Base-by-base conservation (phyloP, 2,113 vertebrate genomes). In the Nesoenas mayeri region DNA sequence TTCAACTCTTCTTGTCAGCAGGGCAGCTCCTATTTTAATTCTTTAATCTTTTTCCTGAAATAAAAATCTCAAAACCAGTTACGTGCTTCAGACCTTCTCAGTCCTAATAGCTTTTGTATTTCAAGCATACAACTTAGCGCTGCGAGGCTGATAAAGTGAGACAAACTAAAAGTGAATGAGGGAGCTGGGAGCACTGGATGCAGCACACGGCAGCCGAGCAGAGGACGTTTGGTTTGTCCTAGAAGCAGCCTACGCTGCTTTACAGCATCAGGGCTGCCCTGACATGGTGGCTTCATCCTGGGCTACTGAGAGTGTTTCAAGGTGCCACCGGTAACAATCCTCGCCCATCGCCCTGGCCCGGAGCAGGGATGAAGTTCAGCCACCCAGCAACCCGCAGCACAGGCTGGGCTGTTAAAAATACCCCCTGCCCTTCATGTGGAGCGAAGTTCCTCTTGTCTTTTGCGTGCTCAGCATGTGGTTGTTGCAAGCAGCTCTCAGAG, bases 11-110 rank as follows among this genome's bases (percentile, higher is more conserved):
- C 95, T 96, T 94, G 95, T 96, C 96, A 96, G 96, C 96, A 96
- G 92, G 92, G 94, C 92, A 96, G 96, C 96, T 96, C 96, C 80
- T 92, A 85, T 96, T 96, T 96, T 96, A 94, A 97, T 94, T 96
- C 96, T 91, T 94, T 95, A 81, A 96, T 86, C 93, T 94, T 95
- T 47, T 94, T 95, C 92, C 90, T 93, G 93, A 96, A 96, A 93
- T 96, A 96, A 95, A 96, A 84, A 6, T 92, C 96, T 96, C 88
- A 87, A 94, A 97, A 91, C 92, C 91, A 89, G 77, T 47, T 81
- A 64, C 50, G 58, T 93, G 96, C 96, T 97, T 96, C 92, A 93
- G 91, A 88, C 79, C 93, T 96, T 85, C 93, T 94, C 88, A 88
- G 94, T 97, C 95, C 70, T 86, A 42, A 26, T 9, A 88, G 94